Conservation (phyloP, 2,113 vertebrate species). For the Spea multiplicata region DNA sequence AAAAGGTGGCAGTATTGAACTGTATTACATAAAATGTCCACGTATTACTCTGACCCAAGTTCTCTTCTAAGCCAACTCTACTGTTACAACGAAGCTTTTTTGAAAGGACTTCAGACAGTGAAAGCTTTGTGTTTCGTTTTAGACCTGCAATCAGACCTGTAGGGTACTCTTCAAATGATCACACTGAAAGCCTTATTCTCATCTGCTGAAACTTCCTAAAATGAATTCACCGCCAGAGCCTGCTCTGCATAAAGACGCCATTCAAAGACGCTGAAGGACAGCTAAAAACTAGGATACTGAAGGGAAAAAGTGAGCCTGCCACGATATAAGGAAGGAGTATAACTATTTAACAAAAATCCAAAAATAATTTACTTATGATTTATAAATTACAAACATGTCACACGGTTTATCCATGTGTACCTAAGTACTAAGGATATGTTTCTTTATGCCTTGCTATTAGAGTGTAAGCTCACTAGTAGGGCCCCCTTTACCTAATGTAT, state of each 20-base stretch:
- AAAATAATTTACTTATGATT: slow-evolving; percentile 1
- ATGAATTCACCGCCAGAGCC: slow-evolving; percentile 28
- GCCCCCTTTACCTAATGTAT: no score
- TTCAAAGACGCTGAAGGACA: slow-evolving; percentile 22
- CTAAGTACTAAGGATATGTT: no score
- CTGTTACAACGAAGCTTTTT: slow-evolving; percentile 36
- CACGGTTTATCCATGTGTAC: no score
- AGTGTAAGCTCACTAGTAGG: no score
- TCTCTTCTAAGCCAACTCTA: slow-evolving; percentile 30
- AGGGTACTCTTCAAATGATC: slow-evolving; percentile 38
- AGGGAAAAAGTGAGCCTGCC: slow-evolving; percentile 20
- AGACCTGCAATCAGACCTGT: slow-evolving; percentile 43
- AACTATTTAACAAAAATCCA: not conserved
- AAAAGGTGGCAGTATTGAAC: slow-evolving; percentile 5
- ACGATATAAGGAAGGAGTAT: slow-evolving; percentile 6
- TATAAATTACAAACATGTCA: not conserved
- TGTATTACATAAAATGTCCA: slow-evolving; percentile 27
- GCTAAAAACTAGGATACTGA: slow-evolving; percentile 23
- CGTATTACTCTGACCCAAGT: slow-evolving; percentile 15
- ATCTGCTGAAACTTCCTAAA: slow-evolving; percentile 37
- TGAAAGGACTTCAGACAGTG: slow-evolving; percentile 32
- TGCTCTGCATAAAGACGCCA: slow-evolving; percentile 27
- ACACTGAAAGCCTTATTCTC: slow-evolving; percentile 46
- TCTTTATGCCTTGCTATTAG: no score
- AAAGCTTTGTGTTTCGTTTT: slow-evolving; percentile 37